Evolutionary conservation across 2,888 invertebrate species (phyloP).

Genomic region (Steinernema scapterisci): DNA sequence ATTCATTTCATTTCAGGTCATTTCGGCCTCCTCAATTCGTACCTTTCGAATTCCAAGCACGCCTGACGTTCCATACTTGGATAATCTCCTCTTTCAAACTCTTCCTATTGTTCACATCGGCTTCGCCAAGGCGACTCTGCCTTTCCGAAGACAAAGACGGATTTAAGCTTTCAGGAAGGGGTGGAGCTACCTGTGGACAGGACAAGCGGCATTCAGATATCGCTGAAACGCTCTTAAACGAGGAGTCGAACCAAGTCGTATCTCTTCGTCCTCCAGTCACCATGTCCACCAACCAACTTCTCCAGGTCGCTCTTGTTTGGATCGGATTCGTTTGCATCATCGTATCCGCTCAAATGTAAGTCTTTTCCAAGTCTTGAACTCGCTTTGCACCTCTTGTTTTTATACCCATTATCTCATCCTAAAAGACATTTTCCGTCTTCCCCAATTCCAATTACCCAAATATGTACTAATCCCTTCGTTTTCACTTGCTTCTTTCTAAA

Average conservation of each 20-base stretch:
- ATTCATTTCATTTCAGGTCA: too few species aligned
- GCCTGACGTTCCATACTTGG: too few species aligned
- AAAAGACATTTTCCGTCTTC: background rate
- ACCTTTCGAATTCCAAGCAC: too few species aligned
- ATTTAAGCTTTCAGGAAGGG: constrained; percentile 18
- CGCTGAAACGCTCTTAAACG: constrained; percentile 18
- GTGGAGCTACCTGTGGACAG: constrained; percentile 20
- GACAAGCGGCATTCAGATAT: background rate
- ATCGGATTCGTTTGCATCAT: background rate
- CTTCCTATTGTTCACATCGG: constrained; percentile 1
- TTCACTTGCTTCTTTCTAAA: background rate
- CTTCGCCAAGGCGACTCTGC: background rate
- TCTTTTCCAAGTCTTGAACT: background rate
- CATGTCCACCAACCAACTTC: constrained; percentile 10
- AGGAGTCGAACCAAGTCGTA: background rate
- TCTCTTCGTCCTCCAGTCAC: background rate
- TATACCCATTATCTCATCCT: background rate
- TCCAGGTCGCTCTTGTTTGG: background rate
- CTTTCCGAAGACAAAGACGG: background rate
- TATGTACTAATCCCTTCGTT: background rate
- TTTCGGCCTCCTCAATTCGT: too few species aligned
- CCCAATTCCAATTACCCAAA: too few species aligned
- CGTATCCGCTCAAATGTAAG: constrained; percentile 1
- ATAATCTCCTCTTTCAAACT: too few species aligned
- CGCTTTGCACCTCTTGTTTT: background rate